Conservation (phyloP, 1,140 invertebrate species). For the Philotrypesis tridentata region DNA sequence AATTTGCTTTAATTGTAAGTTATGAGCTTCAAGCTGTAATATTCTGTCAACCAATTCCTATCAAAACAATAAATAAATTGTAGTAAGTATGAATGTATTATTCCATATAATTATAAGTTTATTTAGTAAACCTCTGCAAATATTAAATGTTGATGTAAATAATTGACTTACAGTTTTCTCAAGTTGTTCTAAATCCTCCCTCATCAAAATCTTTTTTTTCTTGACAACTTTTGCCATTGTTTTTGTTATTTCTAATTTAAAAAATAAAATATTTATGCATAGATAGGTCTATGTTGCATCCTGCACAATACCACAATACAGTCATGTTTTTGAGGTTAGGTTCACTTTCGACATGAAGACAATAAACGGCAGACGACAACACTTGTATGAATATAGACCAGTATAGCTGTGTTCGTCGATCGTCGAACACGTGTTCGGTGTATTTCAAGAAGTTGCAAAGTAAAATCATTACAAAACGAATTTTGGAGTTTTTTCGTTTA, state of each 20-base stretch:
- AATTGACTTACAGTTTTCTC: conserved; percentile 62
- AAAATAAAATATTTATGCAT: not conserved
- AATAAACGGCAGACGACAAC: too few species aligned
- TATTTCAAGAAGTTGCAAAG: too few species aligned
- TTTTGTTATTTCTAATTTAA: not conserved
- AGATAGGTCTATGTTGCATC: too few species aligned
- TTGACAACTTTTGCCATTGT: conserved; percentile 56
- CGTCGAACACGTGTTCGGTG: too few species aligned
- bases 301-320: too few species aligned
- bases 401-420: too few species aligned
- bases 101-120: not conserved
- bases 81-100: conserved; percentile 32
- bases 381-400: too few species aligned
- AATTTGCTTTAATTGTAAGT: conserved; percentile 78
- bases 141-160: conserved; percentile 15
- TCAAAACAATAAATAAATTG: conserved; percentile 44
- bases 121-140: too few species aligned
- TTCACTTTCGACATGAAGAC: too few species aligned
- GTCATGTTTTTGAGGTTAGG: too few species aligned
- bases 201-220: conserved; percentile 47
- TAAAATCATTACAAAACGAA: too few species aligned
- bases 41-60: conserved; percentile 79
- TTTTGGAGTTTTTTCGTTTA: too few species aligned
- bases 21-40: conserved; percentile 78
- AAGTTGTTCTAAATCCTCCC: conserved; percentile 59